Percentiles rank a stretch among this genome's conserved stretches.
These are phyloP conservation scores for Okapia johnstoni DNA, from an alignment of 2,113 vertebrate species.

Conservation along the genomic window DNA sequence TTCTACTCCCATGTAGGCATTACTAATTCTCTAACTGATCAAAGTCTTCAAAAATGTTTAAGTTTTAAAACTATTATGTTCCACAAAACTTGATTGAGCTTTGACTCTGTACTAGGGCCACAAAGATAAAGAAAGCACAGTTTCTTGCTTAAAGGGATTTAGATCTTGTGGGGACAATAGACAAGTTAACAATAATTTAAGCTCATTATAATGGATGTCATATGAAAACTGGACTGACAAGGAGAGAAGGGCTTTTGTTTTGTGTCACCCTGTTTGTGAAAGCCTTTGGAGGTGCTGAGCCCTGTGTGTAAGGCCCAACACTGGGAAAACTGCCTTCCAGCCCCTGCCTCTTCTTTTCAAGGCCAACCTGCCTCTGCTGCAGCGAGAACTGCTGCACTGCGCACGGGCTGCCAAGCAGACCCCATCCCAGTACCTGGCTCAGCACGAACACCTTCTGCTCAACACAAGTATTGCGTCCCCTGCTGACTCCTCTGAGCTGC, in stretches of 20 bases:
- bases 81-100: neutral
- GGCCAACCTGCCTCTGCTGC: conserved; percentile 97
- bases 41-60: neutral
- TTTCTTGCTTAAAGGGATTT: neutral
- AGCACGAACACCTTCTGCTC: conserved; percentile 97
- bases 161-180: neutral
- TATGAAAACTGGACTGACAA: neutral
- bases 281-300: neutral
- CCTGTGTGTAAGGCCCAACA: neutral
- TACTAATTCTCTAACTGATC: neutral
- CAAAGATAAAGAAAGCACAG: neutral
- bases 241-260: neutral
- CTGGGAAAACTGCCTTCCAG: neutral
- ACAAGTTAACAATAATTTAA: neutral
- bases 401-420: conserved; percentile 98
- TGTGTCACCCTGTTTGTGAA: neutral
- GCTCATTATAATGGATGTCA: neutral
- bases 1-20: neutral
- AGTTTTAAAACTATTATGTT: neutral
- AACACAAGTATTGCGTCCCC: conserved; percentile 93
- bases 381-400: conserved; percentile 96
- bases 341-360: conserved; percentile 71
- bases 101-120: neutral
- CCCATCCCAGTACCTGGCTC: conserved; percentile 97
- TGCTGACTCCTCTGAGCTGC: conserved; percentile 92